Percentiles rank a stretch among this genome's conserved stretches.
These are phyloP conservation scores for Ascidia mentula DNA, from an alignment of 23 tunicate genomes.

Conservation along the genomic window DNA sequence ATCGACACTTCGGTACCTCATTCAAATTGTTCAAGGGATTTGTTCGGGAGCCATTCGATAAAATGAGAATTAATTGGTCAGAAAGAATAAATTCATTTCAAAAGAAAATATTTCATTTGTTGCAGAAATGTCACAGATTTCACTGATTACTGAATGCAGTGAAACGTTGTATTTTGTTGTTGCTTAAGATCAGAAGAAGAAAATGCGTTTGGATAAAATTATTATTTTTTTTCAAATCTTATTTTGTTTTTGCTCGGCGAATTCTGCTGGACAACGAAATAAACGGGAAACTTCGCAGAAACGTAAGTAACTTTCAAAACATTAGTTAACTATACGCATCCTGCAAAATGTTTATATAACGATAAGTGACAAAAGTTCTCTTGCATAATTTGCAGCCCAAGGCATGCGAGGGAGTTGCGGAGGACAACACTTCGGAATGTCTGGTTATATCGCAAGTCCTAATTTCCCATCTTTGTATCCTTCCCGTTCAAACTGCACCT, in stretches of 20 bases:
- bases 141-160: no score
- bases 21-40: no score
- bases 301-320: not conserved
- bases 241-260: not conserved
- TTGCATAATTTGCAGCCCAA: conserved; percentile 2
- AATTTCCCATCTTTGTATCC: conserved; percentile 75
- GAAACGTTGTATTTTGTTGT: no score
- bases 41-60: no score
- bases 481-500: conserved; percentile 39
- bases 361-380: not conserved
- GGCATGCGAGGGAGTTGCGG: conserved; percentile 53
- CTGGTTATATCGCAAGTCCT: conserved; percentile 77
- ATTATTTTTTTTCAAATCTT: not conserved
- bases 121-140: no score
- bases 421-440: conserved; percentile 25
- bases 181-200: not conserved
- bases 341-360: not conserved
- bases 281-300: not conserved
- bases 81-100: no score
- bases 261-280: not conserved
- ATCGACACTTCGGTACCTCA: no score
- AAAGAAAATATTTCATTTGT: no score
- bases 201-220: not conserved
- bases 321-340: not conserved
- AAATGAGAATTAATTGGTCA: no score